Conservation (phyloP, 2,888 invertebrate species). For the Phania funesta region DNA sequence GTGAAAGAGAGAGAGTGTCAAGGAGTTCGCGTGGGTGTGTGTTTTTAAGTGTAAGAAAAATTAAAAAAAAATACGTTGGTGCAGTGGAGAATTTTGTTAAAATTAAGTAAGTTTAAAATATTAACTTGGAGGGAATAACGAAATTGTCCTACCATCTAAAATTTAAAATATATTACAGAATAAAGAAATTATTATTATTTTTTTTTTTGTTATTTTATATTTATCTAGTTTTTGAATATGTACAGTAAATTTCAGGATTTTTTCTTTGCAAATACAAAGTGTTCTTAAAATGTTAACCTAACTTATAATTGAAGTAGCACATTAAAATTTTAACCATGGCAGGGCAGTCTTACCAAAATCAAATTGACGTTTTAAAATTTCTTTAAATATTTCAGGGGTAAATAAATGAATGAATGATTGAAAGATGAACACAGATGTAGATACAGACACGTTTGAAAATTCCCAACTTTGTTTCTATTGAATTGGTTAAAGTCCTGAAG, state of each 20-base stretch:
- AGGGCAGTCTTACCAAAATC: too few relatives aligned
- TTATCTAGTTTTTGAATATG: too few relatives aligned
- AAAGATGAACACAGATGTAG: too few relatives aligned
- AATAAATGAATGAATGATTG: too few relatives aligned
- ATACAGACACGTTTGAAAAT: too few relatives aligned
- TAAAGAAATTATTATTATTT: slow-evolving; percentile 7
- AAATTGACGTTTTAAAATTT: too few relatives aligned
- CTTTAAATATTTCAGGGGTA: too few relatives aligned
- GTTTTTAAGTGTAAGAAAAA: not conserved
- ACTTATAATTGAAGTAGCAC: too few relatives aligned
- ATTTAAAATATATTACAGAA: slow-evolving; percentile 19
- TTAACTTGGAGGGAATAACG: slow-evolving; percentile 24
- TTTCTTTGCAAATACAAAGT: not conserved
- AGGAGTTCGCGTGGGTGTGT: not conserved
- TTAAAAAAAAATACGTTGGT: slow-evolving; percentile 42
- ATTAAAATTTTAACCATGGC: too few relatives aligned
- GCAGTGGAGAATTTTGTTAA: slow-evolving; percentile 18
- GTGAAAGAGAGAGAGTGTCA: slow-evolving; percentile 6
- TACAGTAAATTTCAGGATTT: not conserved
- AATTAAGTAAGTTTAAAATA: not conserved
- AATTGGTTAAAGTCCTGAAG: too few relatives aligned
- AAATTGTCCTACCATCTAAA: slow-evolving; percentile 31
- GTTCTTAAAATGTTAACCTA: too few relatives aligned
- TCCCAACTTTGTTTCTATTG: too few relatives aligned
- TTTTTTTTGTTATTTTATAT: slow-evolving; percentile 2